Evolutionary conservation across 2,113 vertebrate genomes (phyloP).

Genomic region (Crotalus tigris): DNA sequence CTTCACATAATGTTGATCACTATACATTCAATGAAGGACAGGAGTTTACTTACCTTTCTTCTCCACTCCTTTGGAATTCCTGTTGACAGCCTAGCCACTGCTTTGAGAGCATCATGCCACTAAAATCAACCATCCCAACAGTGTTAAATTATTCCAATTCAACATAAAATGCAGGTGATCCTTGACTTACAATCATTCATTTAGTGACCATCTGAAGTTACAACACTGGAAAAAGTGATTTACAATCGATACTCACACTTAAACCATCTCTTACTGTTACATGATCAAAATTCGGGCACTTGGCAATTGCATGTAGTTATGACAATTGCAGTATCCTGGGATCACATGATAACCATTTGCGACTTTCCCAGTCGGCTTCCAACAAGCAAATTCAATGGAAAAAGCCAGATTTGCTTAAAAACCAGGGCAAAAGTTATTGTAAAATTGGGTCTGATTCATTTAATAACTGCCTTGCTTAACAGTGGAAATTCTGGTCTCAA

Average conservation of each 20-base stretch:
- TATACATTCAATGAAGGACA: background rate
- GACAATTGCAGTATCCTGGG: background rate
- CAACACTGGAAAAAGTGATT: background rate
- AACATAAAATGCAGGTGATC: background rate
- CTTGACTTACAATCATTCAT: background rate
- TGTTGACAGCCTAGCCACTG: constrained; percentile 90
- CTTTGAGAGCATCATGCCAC: constrained; percentile 98
- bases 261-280: background rate
- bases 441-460: no score
- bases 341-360: background rate
- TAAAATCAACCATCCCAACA: constrained; percentile 60
- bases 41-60: constrained; percentile 76
- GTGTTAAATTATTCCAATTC: constrained; percentile 10
- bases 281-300: background rate
- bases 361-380: background rate
- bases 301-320: background rate
- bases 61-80: constrained; percentile 98
- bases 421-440: no score
- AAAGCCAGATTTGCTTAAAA: background rate
- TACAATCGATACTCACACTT: background rate
- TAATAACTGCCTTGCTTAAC: no score
- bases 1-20: background rate
- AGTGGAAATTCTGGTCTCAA: background rate
- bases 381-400: background rate
- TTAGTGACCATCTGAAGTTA: background rate